These are phyloP conservation scores for Myiopsitta monachus DNA, from an alignment of 2,113 vertebrate genomes.

Conservation along the genomic window DNA sequence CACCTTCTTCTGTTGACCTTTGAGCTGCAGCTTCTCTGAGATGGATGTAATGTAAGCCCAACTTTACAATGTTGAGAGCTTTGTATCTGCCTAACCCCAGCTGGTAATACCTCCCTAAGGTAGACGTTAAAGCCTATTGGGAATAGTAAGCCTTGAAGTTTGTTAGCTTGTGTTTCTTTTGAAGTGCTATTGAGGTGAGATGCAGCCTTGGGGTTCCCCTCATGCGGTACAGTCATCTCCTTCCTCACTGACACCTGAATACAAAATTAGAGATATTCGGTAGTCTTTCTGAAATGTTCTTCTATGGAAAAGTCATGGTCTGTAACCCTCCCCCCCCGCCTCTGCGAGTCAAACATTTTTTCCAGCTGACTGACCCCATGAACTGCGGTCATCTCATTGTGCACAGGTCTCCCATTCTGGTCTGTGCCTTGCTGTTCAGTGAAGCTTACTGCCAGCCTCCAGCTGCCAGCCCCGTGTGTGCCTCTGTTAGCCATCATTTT, in stretches of 20 bases:
- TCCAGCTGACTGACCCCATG: neutral
- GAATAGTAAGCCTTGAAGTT: neutral
- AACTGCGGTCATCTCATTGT: neutral
- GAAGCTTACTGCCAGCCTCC: neutral
- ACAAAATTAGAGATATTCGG: neutral
- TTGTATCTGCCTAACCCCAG: neutral
- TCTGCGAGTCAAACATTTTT: neutral
- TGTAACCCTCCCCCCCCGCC: neutral
- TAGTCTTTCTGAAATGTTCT: neutral
- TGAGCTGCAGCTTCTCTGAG: neutral
- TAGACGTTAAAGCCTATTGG: neutral
- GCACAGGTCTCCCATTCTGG: neutral
- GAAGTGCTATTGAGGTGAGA: neutral
- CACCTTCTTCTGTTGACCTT: neutral
- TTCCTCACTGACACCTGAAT: neutral
- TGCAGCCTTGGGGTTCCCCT: neutral
- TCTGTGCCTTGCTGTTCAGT: neutral
- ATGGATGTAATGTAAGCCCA: neutral
- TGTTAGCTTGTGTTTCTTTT: neutral
- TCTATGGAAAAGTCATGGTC: neutral
- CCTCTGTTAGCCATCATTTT: neutral
- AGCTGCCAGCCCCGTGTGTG: neutral
- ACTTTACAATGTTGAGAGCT: neutral
- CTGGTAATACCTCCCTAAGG: neutral
- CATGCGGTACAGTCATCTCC: neutral